Evolutionary conservation across 2,888 invertebrate genomes (phyloP).

Genomic region (Chrysotoxum bicinctum): DNA sequence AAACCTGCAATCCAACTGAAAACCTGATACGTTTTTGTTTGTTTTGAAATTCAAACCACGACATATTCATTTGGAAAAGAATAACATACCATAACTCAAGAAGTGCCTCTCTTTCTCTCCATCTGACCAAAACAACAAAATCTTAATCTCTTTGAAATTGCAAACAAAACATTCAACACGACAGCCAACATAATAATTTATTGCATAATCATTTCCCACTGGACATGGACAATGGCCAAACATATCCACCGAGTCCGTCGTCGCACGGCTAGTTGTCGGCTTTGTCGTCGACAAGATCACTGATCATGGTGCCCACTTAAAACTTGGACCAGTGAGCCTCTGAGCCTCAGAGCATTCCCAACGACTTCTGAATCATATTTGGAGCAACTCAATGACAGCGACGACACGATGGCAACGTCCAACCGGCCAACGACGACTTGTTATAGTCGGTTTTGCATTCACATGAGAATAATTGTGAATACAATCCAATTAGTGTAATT

Average conservation of each 20-base stretch:
- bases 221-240: conserved; percentile 57
- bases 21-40: not conserved
- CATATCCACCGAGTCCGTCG: conserved; percentile 25
- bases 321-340: conserved; percentile 9
- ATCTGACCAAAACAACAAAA: conserved; percentile 28
- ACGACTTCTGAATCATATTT: conserved; percentile 34
- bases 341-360: not conserved
- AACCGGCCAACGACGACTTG: conserved; percentile 1
- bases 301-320: conserved; percentile 52
- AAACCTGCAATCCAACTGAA: not conserved
- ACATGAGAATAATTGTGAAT: conserved; percentile 54
- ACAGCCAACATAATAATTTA: conserved; percentile 68
- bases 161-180: conserved; percentile 60
- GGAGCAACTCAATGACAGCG: conserved; percentile 39
- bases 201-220: conserved; percentile 67
- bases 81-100: not conserved
- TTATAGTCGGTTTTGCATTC: conserved; percentile 69
- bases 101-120: conserved; percentile 5
- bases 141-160: conserved; percentile 55
- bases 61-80: conserved; percentile 30
- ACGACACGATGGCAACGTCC: not conserved
- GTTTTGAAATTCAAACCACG: conserved; percentile 44
- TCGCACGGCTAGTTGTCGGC: not conserved
- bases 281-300: conserved; percentile 33
- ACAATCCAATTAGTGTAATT: conserved; percentile 72